phyloP scores from a whole-genome alignment of 2,113 vertebrate genomes.

The Psammodynastes pulverulentus region DNA sequence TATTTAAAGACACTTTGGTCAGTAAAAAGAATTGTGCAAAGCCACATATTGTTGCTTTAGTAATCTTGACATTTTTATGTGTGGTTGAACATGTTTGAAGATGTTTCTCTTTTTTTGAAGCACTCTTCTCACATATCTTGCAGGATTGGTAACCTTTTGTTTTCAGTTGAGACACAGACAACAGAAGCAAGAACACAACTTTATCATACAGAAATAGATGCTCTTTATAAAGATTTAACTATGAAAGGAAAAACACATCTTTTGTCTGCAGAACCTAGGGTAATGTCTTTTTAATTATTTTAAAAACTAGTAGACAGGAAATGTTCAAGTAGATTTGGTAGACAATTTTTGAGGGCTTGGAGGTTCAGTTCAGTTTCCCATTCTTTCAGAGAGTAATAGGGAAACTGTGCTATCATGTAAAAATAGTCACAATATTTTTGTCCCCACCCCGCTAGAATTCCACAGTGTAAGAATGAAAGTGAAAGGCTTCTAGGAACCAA shows the following conservation, averaged over 20 bases:
- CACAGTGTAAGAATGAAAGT: neutral
- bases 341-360: neutral
- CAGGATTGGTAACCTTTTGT: conserved; percentile 94
- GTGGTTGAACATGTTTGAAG: neutral
- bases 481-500: neutral
- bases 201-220: conserved; percentile 95
- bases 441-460: neutral
- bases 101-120: neutral
- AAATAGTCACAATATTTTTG: neutral
- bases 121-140: conserved; percentile 13
- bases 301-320: neutral
- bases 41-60: neutral
- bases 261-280: conserved; percentile 91
- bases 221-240: conserved; percentile 93
- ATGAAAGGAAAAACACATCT: conserved; percentile 90
- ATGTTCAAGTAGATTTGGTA: neutral
- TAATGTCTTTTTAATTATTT: conserved; percentile 55
- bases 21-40: neutral
- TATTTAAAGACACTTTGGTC: neutral
- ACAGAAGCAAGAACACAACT: conserved; percentile 94
- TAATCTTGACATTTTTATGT: neutral
- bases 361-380: neutral
- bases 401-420: neutral
- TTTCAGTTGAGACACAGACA: conserved; percentile 96
- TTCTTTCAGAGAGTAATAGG: neutral